Conservation (phyloP, 1,140 invertebrate genomes). For the Macrotrachela quadricornifera region DNA sequence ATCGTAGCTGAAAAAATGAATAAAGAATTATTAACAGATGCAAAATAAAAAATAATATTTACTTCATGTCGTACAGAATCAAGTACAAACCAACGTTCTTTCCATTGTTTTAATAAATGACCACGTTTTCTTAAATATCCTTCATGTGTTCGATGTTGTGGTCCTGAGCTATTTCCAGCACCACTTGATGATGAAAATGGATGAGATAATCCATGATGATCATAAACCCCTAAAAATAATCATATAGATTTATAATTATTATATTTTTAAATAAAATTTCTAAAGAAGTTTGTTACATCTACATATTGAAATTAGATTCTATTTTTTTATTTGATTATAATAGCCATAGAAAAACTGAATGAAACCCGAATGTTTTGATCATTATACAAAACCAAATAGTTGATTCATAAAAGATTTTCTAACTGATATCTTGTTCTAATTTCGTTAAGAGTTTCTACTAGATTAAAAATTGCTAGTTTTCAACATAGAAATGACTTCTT, state of each 20-base stretch:
- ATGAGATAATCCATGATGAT: not conserved
- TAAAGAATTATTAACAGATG: not conserved
- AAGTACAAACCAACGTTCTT: constrained; percentile 88
- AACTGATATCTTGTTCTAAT: too few species aligned
- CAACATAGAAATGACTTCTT: too few species aligned
- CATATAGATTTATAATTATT: not conserved
- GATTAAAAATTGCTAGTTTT: too few species aligned
- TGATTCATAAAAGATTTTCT: not conserved
- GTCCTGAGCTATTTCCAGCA: constrained; percentile 16
- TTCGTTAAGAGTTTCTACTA: too few species aligned
- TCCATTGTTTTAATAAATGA: constrained; percentile 82
- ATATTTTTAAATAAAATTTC: not conserved
- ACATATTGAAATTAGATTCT: not conserved
- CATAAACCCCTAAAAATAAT: not conserved
- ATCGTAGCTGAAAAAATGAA: not conserved
- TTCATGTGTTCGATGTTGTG: constrained; percentile 67
- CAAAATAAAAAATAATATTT: not conserved
- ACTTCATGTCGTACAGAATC: constrained; percentile 88
- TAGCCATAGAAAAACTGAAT: not conserved
- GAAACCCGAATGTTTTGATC: not conserved
- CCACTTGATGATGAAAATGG: not conserved
- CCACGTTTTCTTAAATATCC: constrained; percentile 83
- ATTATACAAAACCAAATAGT: not conserved
- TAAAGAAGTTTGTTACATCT: not conserved
- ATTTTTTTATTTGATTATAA: not conserved